phyloP scores from a whole-genome alignment of 1,140 invertebrate species.

The Asobara japonica region DNA sequence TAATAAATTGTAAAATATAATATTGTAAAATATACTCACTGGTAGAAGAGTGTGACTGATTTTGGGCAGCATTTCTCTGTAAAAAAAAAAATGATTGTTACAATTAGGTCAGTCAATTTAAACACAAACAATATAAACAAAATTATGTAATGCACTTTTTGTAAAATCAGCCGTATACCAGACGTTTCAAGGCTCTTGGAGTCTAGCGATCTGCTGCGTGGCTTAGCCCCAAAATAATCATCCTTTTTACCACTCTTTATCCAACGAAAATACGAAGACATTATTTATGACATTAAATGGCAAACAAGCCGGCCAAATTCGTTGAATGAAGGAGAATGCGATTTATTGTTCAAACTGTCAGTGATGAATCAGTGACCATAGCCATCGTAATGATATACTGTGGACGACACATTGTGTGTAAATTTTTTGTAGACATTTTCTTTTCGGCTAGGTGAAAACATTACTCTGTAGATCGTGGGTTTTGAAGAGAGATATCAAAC shows the following conservation, averaged over 20 bases:
- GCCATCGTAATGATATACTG: too few species aligned
- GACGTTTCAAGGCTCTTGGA: constrained; percentile 77
- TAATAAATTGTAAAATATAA: not conserved
- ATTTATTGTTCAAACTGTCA: not conserved
- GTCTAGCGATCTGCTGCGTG: constrained; percentile 80
- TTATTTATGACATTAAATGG: constrained; percentile 43
- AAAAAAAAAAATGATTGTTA: constrained; percentile 59
- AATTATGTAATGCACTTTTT: constrained; percentile 56
- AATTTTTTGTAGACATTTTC: too few species aligned
- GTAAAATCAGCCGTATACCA: constrained; percentile 73
- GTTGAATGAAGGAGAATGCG: not conserved
- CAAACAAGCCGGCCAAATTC: not conserved
- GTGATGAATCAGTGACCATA: not conserved
- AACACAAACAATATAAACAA: not conserved
- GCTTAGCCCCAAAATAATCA: constrained; percentile 70
- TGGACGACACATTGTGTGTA: too few species aligned
- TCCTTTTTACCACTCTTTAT: constrained; percentile 76
- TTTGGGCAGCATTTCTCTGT: constrained; percentile 73
- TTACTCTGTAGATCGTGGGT: too few species aligned
- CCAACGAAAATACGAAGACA: constrained; percentile 79
- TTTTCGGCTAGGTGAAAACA: too few species aligned
- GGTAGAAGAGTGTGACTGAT: constrained; percentile 72
- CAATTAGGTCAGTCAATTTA: constrained; percentile 19
- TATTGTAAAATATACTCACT: constrained; percentile 63
- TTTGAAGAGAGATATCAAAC: too few species aligned